phyloP scores from a whole-genome alignment of 2,888 invertebrate genomes.

The Oxyteleia sp. region DNA sequence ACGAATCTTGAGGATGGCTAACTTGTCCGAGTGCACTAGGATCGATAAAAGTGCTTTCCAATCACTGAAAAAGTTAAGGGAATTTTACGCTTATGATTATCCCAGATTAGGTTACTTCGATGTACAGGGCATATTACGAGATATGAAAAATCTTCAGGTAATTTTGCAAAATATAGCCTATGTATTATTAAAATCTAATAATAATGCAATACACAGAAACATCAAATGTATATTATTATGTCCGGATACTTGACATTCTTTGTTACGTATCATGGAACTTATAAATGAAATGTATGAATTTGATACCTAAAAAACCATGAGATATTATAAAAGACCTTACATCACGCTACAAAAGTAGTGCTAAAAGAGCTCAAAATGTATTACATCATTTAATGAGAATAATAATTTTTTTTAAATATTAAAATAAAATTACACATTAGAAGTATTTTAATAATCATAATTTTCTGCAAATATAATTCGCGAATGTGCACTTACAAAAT shows the following conservation, averaged over 20 bases:
- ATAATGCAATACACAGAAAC: too few relatives aligned
- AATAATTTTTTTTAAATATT: not conserved
- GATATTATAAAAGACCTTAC: slow-evolving; percentile 21
- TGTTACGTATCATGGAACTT: not conserved
- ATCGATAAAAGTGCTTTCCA: slow-evolving; percentile 95
- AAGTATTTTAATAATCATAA: not conserved
- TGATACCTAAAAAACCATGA: slow-evolving; percentile 4
- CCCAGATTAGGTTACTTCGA: slow-evolving; percentile 95
- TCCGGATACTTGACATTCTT: not conserved
- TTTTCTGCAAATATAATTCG: not conserved
- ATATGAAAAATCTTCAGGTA: slow-evolving; percentile 87
- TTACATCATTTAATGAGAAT: not conserved
- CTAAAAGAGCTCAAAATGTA: slow-evolving; percentile 7
- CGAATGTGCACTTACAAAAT: not conserved
- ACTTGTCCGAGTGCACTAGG: slow-evolving; percentile 91
- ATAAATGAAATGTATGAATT: slow-evolving; percentile 1
- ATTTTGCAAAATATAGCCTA: not conserved
- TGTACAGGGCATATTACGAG: slow-evolving; percentile 94
- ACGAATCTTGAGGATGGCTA: slow-evolving; percentile 90
- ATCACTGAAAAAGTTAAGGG: slow-evolving; percentile 91
- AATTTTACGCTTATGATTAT: slow-evolving; percentile 92
- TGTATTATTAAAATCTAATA: slow-evolving; percentile 1
- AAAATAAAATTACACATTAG: not conserved
- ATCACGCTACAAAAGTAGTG: not conserved
- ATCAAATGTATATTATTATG: too few relatives aligned